These are phyloP conservation scores for Oncorhynchus mykiss DNA, from an alignment of 2,113 vertebrate genomes.

Conservation along the genomic window DNA sequence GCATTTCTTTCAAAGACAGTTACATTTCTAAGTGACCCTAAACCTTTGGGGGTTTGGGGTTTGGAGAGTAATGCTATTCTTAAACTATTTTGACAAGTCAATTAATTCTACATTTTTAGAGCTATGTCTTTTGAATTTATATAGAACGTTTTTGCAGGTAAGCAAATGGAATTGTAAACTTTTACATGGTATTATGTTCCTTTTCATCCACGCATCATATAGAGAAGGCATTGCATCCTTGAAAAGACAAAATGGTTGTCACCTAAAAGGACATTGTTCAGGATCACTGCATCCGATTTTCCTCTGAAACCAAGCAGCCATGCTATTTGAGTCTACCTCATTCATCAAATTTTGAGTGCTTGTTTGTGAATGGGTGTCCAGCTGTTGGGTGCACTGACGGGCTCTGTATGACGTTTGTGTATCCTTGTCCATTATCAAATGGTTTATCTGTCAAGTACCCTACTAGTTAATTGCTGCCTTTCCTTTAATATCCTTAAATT, in stretches of 20 bases:
- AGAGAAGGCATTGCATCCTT: not conserved
- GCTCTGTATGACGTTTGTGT: not conserved
- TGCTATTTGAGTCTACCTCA: conserved; percentile 19
- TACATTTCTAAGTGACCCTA: too few relatives aligned
- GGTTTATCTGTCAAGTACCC: not conserved
- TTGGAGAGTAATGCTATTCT: too few relatives aligned
- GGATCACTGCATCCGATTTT: conserved; percentile 40
- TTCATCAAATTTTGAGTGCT: conserved; percentile 31
- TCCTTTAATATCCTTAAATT: too few relatives aligned
- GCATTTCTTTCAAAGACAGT: too few relatives aligned
- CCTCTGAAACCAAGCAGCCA: conserved; percentile 17
- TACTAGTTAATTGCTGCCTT: too few relatives aligned
- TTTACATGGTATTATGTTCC: not conserved
- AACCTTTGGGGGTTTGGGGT: too few relatives aligned
- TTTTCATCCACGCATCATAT: not conserved
- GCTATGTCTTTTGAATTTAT: too few relatives aligned
- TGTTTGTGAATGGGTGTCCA: conserved; percentile 7
- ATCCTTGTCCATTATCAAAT: not conserved
- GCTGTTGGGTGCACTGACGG: not conserved
- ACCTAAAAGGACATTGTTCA: conserved; percentile 18
- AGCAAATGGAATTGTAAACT: too few relatives aligned
- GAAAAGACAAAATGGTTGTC: not conserved
- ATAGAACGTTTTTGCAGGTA: too few relatives aligned
- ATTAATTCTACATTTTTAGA: too few relatives aligned
- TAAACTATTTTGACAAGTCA: too few relatives aligned